Evolutionary conservation across 2,888 invertebrate species (phyloP), one percentile per base, ranked within the genome.

Genomic region (Tiliacea aurago): DNA sequence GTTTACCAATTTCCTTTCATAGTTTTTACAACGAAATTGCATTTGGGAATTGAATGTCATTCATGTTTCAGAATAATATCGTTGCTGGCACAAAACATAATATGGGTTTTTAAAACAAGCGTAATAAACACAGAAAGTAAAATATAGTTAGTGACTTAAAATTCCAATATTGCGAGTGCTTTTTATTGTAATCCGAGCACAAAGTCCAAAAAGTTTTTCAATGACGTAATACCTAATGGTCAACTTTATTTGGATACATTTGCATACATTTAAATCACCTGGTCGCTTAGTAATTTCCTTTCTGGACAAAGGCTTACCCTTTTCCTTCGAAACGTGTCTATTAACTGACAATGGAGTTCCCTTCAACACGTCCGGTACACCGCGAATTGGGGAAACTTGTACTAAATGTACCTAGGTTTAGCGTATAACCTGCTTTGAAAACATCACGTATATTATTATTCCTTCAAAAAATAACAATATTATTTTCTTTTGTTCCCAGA

Each of bases 81-180:
- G 59, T 55, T 55, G n/a, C 49, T 59, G 13, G 37, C 37, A 37
- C 43, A n/a, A 55, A 61, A 76, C 61, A 55, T 68, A 70, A 61
- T 11, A 64, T 43, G 9, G 20, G 45, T 51, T 61, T n/a, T 56
- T 47, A 18, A 69, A 74, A 78, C 23, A 61, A 56, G 49, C 18
- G 15, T 61, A 59, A n/a, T 23, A 69, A 70, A 76, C 47, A 81
- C 47, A 63, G 10, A 68, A 63, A 65, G 13, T 49, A n/a, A 62
- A 62, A 65, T 49, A 67, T 56, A 28, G 28, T 28, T 28, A 28
- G 28, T 28, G 3, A 73, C 10, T 72, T 77, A 70, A 82, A 84
- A 84, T 85, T 86, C 86, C 80, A 87, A 88, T 85, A 85, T 72
- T 76, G 59, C 65, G 82, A 90, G 87, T 89, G 91, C 85, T 82